Percentiles rank a stretch among this genome's conserved stretches.
Conservation (phyloP, 2,797 vertebrate genomes). For the Melanotaenia trifasciata region DNA sequence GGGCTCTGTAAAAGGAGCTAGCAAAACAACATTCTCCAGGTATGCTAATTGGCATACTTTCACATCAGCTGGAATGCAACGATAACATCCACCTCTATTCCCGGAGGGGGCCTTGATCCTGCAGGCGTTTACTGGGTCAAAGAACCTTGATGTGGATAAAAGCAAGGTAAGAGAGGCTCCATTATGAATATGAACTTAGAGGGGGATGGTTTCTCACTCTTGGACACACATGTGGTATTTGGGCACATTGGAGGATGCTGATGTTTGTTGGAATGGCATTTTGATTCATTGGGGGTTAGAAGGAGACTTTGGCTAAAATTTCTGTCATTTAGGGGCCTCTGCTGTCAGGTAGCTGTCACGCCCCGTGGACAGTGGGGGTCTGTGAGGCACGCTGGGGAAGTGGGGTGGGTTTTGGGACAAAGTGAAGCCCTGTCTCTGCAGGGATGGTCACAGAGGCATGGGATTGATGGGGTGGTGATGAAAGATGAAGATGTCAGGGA, state of each 20-base stretch:
- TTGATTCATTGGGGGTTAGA: conserved; percentile 38
- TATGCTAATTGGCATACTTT: conserved; percentile 79
- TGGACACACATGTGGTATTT: conserved; percentile 59
- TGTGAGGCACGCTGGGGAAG: conserved; percentile 41
- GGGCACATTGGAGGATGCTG: conserved; percentile 48
- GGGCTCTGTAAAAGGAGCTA: conserved; percentile 51
- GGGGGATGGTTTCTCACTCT: conserved; percentile 54
- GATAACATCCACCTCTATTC: conserved; percentile 78
- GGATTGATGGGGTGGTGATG: conserved; percentile 86
- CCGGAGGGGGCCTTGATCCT: conserved; percentile 72
- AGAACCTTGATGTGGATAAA: conserved; percentile 73
- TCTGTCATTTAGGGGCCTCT: conserved; percentile 68
- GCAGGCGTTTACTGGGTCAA: conserved; percentile 73
- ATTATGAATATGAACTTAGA: conserved; percentile 48
- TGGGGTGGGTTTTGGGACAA: conserved; percentile 71
- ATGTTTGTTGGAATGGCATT: conserved; percentile 44
- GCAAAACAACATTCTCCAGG: conserved; percentile 75
- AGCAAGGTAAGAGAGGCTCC: conserved; percentile 66
- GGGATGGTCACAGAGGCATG: conserved; percentile 71
- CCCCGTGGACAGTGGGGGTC: conserved; percentile 53
- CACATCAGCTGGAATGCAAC: conserved; percentile 77
- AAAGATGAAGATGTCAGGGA: conserved; percentile 82
- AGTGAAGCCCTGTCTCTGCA: conserved; percentile 79
- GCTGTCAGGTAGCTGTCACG: conserved; percentile 74
- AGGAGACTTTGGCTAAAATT: conserved; percentile 42